Evolutionary conservation across 2,113 vertebrate species (phyloP).

Genomic region (human (Homo sapiens)): DNA sequence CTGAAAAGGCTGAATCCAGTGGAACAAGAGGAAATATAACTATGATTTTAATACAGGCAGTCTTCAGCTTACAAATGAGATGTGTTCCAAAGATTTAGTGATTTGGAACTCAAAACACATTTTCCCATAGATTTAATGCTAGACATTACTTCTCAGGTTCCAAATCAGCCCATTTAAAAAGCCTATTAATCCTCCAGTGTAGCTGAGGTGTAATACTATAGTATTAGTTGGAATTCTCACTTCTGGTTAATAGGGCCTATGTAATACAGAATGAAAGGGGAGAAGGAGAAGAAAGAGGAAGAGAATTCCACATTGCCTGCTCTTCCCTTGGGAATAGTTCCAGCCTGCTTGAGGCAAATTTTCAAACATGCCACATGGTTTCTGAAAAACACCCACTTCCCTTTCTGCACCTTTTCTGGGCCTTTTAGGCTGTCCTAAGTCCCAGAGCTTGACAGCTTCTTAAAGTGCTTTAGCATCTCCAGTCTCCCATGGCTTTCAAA

Average conservation of each 20-base stretch:
- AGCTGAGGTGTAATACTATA: not conserved
- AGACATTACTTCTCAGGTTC: not conserved
- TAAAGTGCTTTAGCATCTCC: not conserved
- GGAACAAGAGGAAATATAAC: not conserved
- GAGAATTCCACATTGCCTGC: not conserved
- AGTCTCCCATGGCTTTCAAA: not conserved
- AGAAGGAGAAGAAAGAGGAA: not conserved
- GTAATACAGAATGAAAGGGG: not conserved
- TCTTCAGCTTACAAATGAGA: slow-evolving; percentile 21
- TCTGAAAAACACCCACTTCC: not conserved
- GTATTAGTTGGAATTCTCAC: not conserved
- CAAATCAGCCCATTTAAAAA: not conserved
- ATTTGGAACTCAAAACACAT: slow-evolving; percentile 14
- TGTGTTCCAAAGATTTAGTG: slow-evolving; percentile 29
- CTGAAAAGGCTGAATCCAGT: not conserved
- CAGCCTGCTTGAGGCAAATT: not conserved
- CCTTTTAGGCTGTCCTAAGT: not conserved
- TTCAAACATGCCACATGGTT: not conserved
- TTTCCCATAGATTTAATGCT: slow-evolving; percentile 27
- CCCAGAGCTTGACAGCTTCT: not conserved
- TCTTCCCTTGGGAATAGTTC: not conserved
- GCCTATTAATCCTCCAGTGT: not conserved
- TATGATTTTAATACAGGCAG: not conserved
- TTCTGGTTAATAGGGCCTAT: not conserved
- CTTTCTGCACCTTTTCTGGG: not conserved